A percentile compares a stretch with the other conserved stretches of the same genome.
Conservation (phyloP, 2,113 vertebrate species). For the Ictidomys tridecemlineatus region DNA sequence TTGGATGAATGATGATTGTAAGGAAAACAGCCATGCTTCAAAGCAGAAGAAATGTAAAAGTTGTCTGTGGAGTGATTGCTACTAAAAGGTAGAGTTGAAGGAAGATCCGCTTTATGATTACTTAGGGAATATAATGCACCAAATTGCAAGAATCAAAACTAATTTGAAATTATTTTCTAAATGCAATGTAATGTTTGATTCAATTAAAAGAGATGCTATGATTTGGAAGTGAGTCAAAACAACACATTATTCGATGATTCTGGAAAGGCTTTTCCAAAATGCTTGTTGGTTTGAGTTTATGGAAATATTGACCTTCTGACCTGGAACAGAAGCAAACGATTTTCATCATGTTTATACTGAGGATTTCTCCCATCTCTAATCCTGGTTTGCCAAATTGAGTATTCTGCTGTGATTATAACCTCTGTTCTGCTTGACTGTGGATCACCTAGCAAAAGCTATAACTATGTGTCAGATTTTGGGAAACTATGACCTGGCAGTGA, state of each 20-base stretch:
- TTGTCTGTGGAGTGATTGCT: constrained; percentile 60
- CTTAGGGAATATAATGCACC: constrained; percentile 69
- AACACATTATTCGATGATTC: constrained; percentile 79
- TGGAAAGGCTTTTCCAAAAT: constrained; percentile 83
- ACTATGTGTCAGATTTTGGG: background rate
- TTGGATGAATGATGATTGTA: background rate
- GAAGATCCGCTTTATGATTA: constrained; percentile 71
- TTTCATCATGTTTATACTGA: constrained; percentile 67
- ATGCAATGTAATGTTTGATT: constrained; percentile 85
- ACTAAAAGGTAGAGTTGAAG: constrained; percentile 74
- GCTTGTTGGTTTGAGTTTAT: constrained; percentile 82
- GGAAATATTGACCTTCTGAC: constrained; percentile 85
- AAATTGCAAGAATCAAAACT: constrained; percentile 77
- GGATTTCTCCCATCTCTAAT: constrained; percentile 45
- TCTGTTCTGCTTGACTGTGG: constrained; percentile 62
- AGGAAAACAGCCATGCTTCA: background rate
- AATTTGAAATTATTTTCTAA: constrained; percentile 80
- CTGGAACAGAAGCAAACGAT: constrained; percentile 83
- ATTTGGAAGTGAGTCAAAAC: constrained; percentile 86
- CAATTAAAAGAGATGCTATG: constrained; percentile 85
- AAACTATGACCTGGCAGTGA: background rate
- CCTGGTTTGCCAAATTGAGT: constrained; percentile 73
- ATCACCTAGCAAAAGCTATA: constrained; percentile 52
- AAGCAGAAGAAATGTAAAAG: background rate
- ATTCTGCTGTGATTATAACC: constrained; percentile 77